These are phyloP conservation scores for Trachurus trachurus DNA, from an alignment of 2,797 vertebrate species.

Conservation along the genomic window DNA sequence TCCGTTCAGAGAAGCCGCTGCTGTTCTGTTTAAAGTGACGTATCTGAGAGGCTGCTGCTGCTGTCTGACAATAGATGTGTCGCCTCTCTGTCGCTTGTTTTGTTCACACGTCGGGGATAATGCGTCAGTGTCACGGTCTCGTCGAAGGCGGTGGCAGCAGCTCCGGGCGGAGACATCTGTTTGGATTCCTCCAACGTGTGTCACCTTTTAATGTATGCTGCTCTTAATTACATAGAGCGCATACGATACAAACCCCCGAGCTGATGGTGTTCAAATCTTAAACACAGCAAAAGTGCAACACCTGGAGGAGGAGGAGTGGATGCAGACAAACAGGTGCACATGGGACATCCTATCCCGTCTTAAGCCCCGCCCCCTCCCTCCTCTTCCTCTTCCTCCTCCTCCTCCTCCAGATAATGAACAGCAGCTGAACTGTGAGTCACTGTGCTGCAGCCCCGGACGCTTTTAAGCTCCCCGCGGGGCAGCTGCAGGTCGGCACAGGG, in stretches of 20 bases:
- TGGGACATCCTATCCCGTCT: background rate
- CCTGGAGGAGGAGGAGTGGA: background rate
- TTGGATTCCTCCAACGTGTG: slow-evolving; percentile 5
- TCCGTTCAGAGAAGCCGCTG: too few relatives aligned
- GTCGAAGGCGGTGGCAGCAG: slow-evolving; percentile 6
- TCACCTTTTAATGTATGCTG: slow-evolving; percentile 1
- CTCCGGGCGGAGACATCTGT: slow-evolving; percentile 24
- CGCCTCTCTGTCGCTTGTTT: slow-evolving; percentile 12
- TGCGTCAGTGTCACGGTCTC: slow-evolving; percentile 21
- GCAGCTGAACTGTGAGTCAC: slow-evolving; percentile 9
- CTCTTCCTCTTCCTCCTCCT: too few relatives aligned
- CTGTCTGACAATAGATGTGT: slow-evolving; percentile 9
- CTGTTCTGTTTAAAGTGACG: background rate
- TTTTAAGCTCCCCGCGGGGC: slow-evolving; percentile 45
- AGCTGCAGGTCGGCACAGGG: slow-evolving; percentile 18
- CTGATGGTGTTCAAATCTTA: background rate
- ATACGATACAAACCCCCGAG: background rate
- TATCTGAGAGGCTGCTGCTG: background rate
- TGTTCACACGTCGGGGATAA: slow-evolving; percentile 21
- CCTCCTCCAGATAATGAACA: slow-evolving; percentile 8
- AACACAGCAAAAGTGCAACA: background rate
- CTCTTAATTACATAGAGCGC: background rate
- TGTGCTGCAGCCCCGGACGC: background rate
- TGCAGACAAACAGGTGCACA: background rate
- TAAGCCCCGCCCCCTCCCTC: too few relatives aligned